Conservation (phyloP, 2,888 invertebrate species). For the Galeopsomyia nigrocyanea region DNA sequence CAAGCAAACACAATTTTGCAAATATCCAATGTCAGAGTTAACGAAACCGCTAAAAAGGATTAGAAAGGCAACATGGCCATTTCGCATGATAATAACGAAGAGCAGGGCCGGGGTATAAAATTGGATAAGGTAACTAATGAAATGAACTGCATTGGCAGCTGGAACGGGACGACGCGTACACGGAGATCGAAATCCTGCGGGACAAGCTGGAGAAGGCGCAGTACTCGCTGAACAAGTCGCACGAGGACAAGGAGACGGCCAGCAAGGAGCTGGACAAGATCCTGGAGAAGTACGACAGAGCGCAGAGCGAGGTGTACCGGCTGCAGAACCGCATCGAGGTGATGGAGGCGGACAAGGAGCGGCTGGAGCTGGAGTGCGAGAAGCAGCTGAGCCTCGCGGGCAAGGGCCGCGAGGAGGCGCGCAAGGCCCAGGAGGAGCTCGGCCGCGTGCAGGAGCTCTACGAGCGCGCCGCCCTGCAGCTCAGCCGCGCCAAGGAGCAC, state of each 20-base stretch:
- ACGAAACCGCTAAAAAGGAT: no score
- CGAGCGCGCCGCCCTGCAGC: constrained; percentile 87
- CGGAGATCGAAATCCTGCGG: constrained; percentile 88
- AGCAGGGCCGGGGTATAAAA: no score
- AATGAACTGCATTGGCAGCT: constrained; percentile 77
- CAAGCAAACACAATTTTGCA: no score
- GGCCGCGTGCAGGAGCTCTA: constrained; percentile 90
- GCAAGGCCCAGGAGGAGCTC: constrained; percentile 89
- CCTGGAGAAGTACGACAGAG: constrained; percentile 92
- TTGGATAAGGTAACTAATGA: no score
- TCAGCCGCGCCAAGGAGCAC: constrained; percentile 87
- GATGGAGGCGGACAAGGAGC: constrained; percentile 88
- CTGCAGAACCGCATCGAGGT: constrained; percentile 90
- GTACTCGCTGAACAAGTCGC: constrained; percentile 84
- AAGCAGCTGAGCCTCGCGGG: constrained; percentile 84
- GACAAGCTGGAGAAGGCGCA: constrained; percentile 92
- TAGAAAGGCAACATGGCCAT: no score
- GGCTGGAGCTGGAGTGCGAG: constrained; percentile 87
- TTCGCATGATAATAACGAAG: no score
- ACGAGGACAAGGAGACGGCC: constrained; percentile 89
- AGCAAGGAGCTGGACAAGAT: constrained; percentile 94
- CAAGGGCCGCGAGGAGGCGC: constrained; percentile 87
- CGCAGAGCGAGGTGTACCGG: constrained; percentile 90
- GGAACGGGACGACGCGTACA: constrained; percentile 87
- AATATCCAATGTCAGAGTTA: no score